Evolutionary conservation across 1,140 invertebrate genomes (phyloP).

Genomic region (Meloidogyne chitwoodi): DNA sequence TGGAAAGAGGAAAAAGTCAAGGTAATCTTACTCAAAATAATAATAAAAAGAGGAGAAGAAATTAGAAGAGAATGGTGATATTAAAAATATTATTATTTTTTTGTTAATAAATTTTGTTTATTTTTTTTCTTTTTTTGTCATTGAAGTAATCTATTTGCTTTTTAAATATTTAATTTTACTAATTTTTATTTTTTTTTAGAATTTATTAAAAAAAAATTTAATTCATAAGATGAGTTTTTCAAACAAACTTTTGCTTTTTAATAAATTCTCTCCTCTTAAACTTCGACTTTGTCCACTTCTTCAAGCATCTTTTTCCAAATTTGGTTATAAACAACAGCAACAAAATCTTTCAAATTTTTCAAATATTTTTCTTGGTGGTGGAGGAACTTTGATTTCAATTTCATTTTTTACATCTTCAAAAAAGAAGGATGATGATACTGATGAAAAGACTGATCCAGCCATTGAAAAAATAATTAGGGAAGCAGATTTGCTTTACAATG

Average conservation of each 20-base stretch:
- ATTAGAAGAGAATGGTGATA: no score
- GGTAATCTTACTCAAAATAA: not conserved
- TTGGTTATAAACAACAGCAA: not conserved
- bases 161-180: not conserved
- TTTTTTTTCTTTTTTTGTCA: not conserved
- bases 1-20: not conserved
- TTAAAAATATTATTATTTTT: not conserved
- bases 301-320: not conserved
- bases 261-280: not conserved
- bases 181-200: not conserved
- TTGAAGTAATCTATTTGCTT: not conserved
- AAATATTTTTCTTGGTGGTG: not conserved
- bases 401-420: slow-evolving; percentile 30
- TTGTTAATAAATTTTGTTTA: not conserved
- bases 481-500: slow-evolving; percentile 53
- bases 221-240: not conserved
- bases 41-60: not conserved
- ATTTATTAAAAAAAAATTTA: not conserved
- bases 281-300: not conserved
- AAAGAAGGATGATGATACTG: not conserved
- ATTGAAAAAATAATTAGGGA: slow-evolving; percentile 39
- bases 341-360: not conserved
- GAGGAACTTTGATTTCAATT: slow-evolving; percentile 22
- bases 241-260: not conserved
- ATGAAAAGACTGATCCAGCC: not conserved